phyloP scores from a whole-genome alignment of 2,113 vertebrate species.

The Abramis brama region DNA sequence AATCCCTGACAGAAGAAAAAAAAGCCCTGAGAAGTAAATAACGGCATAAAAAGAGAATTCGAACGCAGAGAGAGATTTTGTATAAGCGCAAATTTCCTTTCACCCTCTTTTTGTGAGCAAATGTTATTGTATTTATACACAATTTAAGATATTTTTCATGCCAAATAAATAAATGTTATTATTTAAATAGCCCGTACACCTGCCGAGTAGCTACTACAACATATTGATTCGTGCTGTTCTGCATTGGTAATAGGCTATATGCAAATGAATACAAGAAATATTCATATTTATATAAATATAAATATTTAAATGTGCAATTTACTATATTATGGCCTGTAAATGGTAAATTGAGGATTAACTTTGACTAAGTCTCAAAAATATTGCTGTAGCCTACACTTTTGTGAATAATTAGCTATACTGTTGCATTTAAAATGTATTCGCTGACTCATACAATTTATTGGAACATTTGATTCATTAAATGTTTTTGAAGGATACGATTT shows the following conservation, averaged over 20 bases:
- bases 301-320: background rate
- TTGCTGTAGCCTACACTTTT: background rate
- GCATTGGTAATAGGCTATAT: background rate
- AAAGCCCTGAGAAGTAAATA: background rate
- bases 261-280: background rate
- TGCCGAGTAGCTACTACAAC: background rate
- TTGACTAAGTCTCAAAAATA: background rate
- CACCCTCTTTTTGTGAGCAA: background rate
- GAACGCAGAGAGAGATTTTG: background rate
- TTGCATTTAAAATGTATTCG: background rate
- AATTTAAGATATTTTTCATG: background rate
- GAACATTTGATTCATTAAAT: background rate
- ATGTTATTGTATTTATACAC: background rate
- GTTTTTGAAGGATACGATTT: background rate
- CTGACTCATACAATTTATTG: background rate
- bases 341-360: background rate
- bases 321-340: background rate
- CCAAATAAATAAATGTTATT: background rate
- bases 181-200: background rate
- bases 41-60: background rate
- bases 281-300: no score
- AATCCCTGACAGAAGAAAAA: constrained; percentile 56
- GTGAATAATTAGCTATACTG: background rate
- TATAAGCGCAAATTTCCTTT: background rate
- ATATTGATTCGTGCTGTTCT: background rate